Evolutionary conservation across 1,140 invertebrate species (phyloP).

Genomic region (Drosophila biarmipes): DNA sequence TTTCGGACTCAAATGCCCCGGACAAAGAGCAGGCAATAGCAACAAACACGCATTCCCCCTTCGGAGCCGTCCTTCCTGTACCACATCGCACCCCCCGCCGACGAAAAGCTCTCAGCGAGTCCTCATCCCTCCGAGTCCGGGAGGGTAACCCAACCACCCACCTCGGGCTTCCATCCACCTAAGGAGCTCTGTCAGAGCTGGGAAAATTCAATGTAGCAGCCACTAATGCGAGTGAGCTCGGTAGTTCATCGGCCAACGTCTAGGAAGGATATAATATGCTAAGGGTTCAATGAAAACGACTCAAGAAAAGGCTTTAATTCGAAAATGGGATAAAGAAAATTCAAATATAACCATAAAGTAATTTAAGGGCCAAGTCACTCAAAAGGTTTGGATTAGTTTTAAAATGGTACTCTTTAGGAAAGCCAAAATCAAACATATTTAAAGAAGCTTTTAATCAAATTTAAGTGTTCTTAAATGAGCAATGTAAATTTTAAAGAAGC

Average conservation of each 20-base stretch:
- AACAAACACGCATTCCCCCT: constrained; percentile 13
- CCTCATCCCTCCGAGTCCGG: constrained; percentile 6
- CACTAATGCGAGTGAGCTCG: constrained; percentile 41
- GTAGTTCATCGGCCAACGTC: constrained; percentile 15
- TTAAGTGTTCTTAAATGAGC: too few relatives aligned
- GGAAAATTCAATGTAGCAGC: constrained; percentile 58
- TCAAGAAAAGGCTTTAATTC: neutral
- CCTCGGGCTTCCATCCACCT: constrained; percentile 2
- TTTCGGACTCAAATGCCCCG: constrained; percentile 74
- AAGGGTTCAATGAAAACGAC: neutral
- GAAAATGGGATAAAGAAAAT: too few relatives aligned
- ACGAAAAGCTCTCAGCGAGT: constrained; percentile 54
- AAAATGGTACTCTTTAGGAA: too few relatives aligned
- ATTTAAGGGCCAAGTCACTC: too few relatives aligned
- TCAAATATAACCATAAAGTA: too few relatives aligned
- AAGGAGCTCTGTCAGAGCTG: constrained; percentile 36
- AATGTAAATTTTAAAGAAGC: too few relatives aligned
- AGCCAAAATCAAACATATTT: too few relatives aligned
- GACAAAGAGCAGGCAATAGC: constrained; percentile 47
- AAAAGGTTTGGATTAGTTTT: too few relatives aligned
- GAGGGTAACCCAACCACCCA: constrained; percentile 1
- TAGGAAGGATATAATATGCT: constrained; percentile 2
- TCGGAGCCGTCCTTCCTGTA: constrained; percentile 16
- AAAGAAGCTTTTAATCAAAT: too few relatives aligned
- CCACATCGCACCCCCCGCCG: constrained; percentile 18